Conservation (phyloP, 2,797 vertebrate species). For the Austrolebias charrua region DNA sequence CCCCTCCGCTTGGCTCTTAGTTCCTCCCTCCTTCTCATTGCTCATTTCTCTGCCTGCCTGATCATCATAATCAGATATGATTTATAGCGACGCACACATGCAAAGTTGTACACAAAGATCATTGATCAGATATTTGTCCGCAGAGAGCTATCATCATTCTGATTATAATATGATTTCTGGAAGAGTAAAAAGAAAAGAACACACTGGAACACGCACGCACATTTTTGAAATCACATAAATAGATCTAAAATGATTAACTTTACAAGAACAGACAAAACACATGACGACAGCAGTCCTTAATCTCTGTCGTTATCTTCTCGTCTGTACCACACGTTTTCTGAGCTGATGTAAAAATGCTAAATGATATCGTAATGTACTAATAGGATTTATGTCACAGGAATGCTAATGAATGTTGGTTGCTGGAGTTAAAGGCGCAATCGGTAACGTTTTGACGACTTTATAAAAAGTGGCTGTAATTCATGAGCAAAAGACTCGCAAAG, state of each 20-base stretch:
- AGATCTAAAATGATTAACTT: conserved; percentile 25
- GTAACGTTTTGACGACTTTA: conserved; percentile 52
- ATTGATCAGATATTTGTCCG: conserved; percentile 64
- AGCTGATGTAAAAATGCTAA: conserved; percentile 57
- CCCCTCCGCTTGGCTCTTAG: conserved; percentile 7
- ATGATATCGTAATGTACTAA: conserved; percentile 51
- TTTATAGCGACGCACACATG: conserved; percentile 48
- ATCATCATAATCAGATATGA: conserved; percentile 66
- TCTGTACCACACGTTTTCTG: conserved; percentile 39
- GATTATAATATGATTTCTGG: conserved; percentile 38
- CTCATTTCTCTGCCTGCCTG: conserved; percentile 51
- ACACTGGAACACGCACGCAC: conserved; percentile 14
- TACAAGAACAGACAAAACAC: conserved; percentile 30
- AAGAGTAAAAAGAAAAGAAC: conserved; percentile 28
- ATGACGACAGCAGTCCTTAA: conserved; percentile 14
- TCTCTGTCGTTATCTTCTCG: conserved; percentile 40
- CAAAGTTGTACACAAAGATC: conserved; percentile 21
- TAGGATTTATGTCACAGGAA: conserved; percentile 48
- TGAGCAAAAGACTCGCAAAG: conserved; percentile 19
- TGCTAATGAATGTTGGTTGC: conserved; percentile 53
- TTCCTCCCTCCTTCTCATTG: conserved; percentile 32
- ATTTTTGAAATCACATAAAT: neutral
- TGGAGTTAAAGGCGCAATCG: conserved; percentile 56
- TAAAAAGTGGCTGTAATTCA: conserved; percentile 47
- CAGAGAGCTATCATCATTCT: conserved; percentile 48